Percentiles rank a stretch among this genome's conserved stretches.
Conservation (phyloP, 1,140 invertebrate genomes). For the Capitella teleta region DNA sequence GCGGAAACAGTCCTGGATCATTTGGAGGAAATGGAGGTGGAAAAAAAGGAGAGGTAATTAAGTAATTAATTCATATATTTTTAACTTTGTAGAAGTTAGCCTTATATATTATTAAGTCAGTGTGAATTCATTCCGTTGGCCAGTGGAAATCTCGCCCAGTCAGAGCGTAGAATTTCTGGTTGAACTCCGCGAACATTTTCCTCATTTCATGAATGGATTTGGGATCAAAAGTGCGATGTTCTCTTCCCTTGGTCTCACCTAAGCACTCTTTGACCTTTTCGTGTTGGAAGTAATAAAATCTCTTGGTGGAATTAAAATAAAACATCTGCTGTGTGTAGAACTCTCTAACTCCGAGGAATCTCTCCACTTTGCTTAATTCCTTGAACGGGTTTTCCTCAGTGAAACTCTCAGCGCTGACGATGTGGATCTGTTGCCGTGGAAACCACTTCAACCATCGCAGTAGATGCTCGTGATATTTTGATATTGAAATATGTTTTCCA, state of each 20-base stretch:
- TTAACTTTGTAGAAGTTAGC: too few relatives aligned
- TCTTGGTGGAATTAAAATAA: slow-evolving; percentile 39
- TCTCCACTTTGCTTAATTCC: slow-evolving; percentile 29
- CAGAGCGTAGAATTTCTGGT: slow-evolving; percentile 42
- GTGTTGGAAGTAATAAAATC: slow-evolving; percentile 42
- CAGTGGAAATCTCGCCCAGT: slow-evolving; percentile 29
- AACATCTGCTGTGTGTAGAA: slow-evolving; percentile 23
- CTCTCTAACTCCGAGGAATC: slow-evolving; percentile 28
- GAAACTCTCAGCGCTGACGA: slow-evolving; percentile 34
- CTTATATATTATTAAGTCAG: too few relatives aligned
- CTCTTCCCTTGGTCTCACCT: slow-evolving; percentile 84
- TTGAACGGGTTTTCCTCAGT: slow-evolving; percentile 26
- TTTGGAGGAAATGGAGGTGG: too few relatives aligned
- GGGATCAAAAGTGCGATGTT: slow-evolving; percentile 70
- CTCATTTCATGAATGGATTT: slow-evolving; percentile 59
- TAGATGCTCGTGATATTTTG: slow-evolving; percentile 34
- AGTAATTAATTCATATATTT: too few relatives aligned
- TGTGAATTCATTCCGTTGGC: too few relatives aligned
- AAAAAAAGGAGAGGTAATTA: too few relatives aligned
- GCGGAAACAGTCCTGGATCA: too few relatives aligned
- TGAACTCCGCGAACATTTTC: slow-evolving; percentile 80
- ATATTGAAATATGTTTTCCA: slow-evolving; percentile 29
- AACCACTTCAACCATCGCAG: slow-evolving; percentile 29
- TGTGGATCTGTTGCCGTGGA: slow-evolving; percentile 27
- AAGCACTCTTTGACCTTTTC: slow-evolving; percentile 49